Conservation (phyloP, 2,797 vertebrate species). For the Sparus aurata region DNA sequence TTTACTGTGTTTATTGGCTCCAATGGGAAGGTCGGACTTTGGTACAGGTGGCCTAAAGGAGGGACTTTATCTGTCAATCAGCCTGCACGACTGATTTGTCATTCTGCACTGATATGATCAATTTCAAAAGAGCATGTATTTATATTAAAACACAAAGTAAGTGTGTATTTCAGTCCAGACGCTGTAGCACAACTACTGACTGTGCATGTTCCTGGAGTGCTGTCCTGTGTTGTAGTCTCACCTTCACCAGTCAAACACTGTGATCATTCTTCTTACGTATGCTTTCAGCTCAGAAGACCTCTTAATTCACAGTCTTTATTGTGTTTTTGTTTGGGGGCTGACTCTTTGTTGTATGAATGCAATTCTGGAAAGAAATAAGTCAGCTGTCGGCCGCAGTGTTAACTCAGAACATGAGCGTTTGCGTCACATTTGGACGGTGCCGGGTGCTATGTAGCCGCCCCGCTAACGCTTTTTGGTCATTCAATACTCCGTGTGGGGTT, state of each 20-base stretch:
- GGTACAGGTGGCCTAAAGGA: background rate
- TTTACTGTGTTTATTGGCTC: background rate
- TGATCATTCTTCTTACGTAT: background rate
- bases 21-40: background rate
- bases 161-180: background rate
- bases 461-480: constrained; percentile 33
- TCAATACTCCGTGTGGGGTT: constrained; percentile 32
- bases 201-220: background rate
- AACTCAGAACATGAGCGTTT: constrained; percentile 50
- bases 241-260: constrained; percentile 1
- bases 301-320: constrained; percentile 5
- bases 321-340: constrained; percentile 47
- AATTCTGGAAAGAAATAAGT: constrained; percentile 51
- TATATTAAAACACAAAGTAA: background rate
- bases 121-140: background rate
- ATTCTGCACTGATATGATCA: background rate
- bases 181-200: background rate
- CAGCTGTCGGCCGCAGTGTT: constrained; percentile 23
- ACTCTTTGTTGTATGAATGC: constrained; percentile 30
- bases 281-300: background rate
- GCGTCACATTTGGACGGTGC: constrained; percentile 47
- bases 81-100: background rate
- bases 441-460: constrained; percentile 17
- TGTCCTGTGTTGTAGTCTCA: no score
- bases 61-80: background rate